Conservation (phyloP, 2,888 invertebrate genomes). For the Trichogramma dendrolimi region DNA sequence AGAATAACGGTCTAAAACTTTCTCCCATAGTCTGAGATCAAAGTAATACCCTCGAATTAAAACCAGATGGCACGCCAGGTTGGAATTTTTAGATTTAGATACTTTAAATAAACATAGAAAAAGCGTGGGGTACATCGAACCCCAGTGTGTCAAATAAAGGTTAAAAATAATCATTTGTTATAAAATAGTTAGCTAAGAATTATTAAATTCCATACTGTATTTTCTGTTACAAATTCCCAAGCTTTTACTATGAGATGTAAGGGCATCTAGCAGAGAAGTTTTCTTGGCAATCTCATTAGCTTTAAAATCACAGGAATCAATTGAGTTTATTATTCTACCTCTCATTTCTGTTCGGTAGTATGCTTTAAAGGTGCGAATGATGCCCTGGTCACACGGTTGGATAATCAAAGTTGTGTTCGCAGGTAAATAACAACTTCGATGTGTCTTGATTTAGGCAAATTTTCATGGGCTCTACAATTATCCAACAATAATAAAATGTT, state of each 20-base stretch:
- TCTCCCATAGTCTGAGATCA: too few species aligned
- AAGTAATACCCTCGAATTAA: too few species aligned
- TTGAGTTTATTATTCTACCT: not conserved
- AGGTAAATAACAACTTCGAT: not conserved
- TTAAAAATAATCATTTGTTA: too few species aligned
- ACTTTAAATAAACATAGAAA: too few species aligned
- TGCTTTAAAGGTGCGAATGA: not conserved
- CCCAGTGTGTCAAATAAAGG: too few species aligned
- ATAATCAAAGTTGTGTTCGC: not conserved
- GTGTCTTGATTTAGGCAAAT: not conserved
- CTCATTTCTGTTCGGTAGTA: not conserved
- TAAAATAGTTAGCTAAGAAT: too few species aligned
- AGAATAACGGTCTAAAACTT: too few species aligned
- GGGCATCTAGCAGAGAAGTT: conserved; percentile 1
- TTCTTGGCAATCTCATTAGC: not conserved
- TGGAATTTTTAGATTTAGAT: too few species aligned
- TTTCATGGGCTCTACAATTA: not conserved
- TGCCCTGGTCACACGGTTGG: conserved; percentile 1
- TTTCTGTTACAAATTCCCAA: not conserved
- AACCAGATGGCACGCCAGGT: too few species aligned
- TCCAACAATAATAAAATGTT: not conserved
- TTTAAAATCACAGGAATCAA: not conserved
- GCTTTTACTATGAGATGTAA: not conserved
- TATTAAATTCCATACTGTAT: not conserved
- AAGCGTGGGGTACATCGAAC: too few species aligned